phyloP scores from a whole-genome alignment of 23 tunicate species.

The Trididemnum nubilum region DNA sequence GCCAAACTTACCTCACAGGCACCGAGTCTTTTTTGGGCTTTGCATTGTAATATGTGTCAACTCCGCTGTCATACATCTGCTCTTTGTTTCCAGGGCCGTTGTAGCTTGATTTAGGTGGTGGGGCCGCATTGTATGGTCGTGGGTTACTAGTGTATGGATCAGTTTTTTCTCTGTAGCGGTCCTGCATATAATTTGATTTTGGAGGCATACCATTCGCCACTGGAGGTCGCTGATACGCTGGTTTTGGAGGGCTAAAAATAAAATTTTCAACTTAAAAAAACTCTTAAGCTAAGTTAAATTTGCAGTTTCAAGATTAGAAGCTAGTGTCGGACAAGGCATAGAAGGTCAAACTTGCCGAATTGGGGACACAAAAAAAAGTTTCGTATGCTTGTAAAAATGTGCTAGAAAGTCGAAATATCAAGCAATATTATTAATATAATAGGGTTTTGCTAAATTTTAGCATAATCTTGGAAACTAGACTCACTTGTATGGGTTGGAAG shows the following conservation, averaged over 20 bases:
- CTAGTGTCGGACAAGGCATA: neutral
- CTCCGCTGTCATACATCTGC: slow-evolving; percentile 96
- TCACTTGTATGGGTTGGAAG: slow-evolving; percentile 61
- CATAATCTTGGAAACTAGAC: no score
- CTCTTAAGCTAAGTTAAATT: no score
- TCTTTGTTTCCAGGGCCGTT: slow-evolving; percentile 55
- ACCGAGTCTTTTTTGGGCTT: slow-evolving; percentile 74
- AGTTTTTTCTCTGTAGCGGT: slow-evolving; percentile 42
- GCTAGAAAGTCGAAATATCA: no score
- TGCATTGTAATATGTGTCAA: slow-evolving; percentile 76
- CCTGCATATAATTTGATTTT: slow-evolving; percentile 58
- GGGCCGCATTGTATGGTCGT: slow-evolving; percentile 45
- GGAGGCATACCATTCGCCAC: slow-evolving; percentile 43
- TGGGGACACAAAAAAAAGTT: no score
- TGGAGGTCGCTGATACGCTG: slow-evolving; percentile 43
- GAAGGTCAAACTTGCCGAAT: no score
- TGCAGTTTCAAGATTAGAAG: no score
- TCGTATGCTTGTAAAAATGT: no score
- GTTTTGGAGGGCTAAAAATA: slow-evolving; percentile 19
- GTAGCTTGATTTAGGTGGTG: neutral
- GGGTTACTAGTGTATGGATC: neutral
- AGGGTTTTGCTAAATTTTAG: no score
- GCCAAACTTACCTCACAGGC: slow-evolving; percentile 47
- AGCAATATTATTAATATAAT: no score
- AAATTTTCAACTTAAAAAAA: neutral